Evolutionary conservation across 2,888 invertebrate species (phyloP), one percentile per base, ranked within the genome.

Genomic region (Gastrophysa polygoni): DNA sequence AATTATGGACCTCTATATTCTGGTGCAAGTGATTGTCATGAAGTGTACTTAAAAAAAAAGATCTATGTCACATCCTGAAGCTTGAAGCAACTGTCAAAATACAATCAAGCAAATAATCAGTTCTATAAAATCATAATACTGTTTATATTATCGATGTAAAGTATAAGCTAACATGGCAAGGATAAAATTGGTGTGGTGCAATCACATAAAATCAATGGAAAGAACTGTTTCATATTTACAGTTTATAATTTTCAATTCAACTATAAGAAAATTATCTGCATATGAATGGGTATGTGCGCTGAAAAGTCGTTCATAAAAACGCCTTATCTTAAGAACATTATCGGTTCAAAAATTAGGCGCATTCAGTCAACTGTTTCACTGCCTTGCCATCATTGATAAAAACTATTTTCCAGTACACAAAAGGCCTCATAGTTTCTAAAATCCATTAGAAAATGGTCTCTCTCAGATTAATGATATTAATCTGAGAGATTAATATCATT

Each of bases 101-200:
- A 63, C 68, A 61, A 68, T 61, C 64, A 60, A 63, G 67, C 61
- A 59, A 66, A 65, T 70, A 57, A 63, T 71, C 71, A 73, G 71
- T 73, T 71, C 71, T 70, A 63, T 63, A 55, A 64, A 68, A 69
- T 67, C 66, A 58, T 73, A 72, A 72, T 73, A 71, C 71, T 72
- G 71, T 63, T 71, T 47, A 58, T 57, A 63, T 62, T 51, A 62
- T 59, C 44, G 62, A 59, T 62, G 57, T 63, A 61, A 57, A 55
- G 29, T 65, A 61, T 52, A 59, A 61, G 63, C 63, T 67, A 61
- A 59, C 58, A 67, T 66, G 66, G 66, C 66, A 66, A 66, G 63
- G 57, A 47, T 61, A 2, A 57, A 32, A 49, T 47, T 47, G 21
- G 43, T 29, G 44, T 49, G 50, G 44, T 61, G 34, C 28, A 44